A percentile compares a stretch with the other conserved stretches of the same genome.
Evolutionary conservation across 2,888 invertebrate genomes (phyloP).

Genomic region (Smittia sp.): DNA sequence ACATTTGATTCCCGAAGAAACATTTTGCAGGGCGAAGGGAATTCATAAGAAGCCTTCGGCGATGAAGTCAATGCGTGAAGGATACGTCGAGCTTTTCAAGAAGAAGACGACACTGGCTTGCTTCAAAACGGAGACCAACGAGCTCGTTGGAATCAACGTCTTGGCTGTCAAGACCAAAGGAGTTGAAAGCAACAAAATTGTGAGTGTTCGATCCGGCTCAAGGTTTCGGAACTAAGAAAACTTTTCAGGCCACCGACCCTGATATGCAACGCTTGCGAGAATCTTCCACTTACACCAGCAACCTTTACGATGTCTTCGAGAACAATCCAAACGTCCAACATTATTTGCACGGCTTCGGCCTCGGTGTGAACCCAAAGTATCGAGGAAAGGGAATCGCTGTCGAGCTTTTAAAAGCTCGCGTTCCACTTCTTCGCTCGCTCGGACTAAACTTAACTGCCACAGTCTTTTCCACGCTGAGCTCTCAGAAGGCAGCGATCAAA

Average conservation of each 20-base stretch:
- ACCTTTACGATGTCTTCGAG: conserved; percentile 25
- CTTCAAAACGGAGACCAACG: conserved; percentile 7
- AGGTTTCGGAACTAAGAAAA: too few relatives aligned
- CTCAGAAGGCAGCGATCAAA: conserved; percentile 5
- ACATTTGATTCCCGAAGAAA: conserved; percentile 29
- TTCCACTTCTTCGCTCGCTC: not conserved
- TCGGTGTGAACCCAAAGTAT: conserved; percentile 7
- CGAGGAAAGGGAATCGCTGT: conserved; percentile 36
- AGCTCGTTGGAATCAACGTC: conserved; percentile 6
- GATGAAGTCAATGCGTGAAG: not conserved
- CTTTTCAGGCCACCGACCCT: not conserved
- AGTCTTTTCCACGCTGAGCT: not conserved
- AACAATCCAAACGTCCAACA: conserved; percentile 8
- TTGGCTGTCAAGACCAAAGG: not conserved
- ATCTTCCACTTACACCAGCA: not conserved
- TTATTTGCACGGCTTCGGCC: conserved; percentile 22
- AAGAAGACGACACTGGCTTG: not conserved
- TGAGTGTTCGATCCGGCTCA: too few relatives aligned
- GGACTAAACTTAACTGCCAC: not conserved
- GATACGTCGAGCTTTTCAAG: not conserved
- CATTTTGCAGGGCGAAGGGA: conserved; percentile 12
- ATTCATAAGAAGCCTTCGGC: not conserved
- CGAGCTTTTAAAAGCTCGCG: conserved; percentile 23
- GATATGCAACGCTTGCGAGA: conserved; percentile 4
- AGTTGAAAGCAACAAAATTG: not conserved